Percentiles rank a stretch among this genome's conserved stretches.
Evolutionary conservation across 2,888 invertebrate species (phyloP).

Genomic region (Caenorhabditis afra): DNA sequence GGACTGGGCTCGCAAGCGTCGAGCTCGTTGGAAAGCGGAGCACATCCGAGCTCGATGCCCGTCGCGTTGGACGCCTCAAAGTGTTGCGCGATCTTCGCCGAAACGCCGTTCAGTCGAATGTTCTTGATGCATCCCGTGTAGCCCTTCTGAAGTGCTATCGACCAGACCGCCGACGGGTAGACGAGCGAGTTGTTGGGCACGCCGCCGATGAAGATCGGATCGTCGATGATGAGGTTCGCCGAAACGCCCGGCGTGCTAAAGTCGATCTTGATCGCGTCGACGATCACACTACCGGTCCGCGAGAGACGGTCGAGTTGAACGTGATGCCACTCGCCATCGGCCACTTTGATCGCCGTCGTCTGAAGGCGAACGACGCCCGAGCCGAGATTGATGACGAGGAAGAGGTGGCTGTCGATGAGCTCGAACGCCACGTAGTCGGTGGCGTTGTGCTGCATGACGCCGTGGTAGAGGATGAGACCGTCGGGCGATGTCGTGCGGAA

Average conservation of each 20-base stretch:
- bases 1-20: conserved; percentile 73
- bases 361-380: conserved; percentile 90
- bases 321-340: conserved; percentile 77
- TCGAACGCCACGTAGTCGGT: conserved; percentile 93
- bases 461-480: conserved; percentile 92
- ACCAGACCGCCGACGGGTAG: conserved; percentile 69
- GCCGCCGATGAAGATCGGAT: conserved; percentile 59
- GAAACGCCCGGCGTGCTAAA: conserved; percentile 80
- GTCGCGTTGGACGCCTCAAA: conserved; percentile 70
- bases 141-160: conserved; percentile 69
- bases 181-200: conserved; percentile 55
- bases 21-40: conserved; percentile 47
- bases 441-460: conserved; percentile 67
- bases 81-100: conserved; percentile 75
- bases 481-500: conserved; percentile 96
- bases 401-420: conserved; percentile 93
- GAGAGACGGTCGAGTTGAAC: conserved; percentile 77
- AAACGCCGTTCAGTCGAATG: conserved; percentile 79
- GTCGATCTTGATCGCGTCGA: conserved; percentile 78
- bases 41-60: conserved; percentile 73
- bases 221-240: conserved; percentile 76
- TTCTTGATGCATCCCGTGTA: conserved; percentile 79
- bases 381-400: conserved; percentile 92
- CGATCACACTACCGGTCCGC: conserved; percentile 74
- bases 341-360: conserved; percentile 74